phyloP scores from a whole-genome alignment of 2,888 invertebrate species.

The Pristionchus entomophagus region DNA sequence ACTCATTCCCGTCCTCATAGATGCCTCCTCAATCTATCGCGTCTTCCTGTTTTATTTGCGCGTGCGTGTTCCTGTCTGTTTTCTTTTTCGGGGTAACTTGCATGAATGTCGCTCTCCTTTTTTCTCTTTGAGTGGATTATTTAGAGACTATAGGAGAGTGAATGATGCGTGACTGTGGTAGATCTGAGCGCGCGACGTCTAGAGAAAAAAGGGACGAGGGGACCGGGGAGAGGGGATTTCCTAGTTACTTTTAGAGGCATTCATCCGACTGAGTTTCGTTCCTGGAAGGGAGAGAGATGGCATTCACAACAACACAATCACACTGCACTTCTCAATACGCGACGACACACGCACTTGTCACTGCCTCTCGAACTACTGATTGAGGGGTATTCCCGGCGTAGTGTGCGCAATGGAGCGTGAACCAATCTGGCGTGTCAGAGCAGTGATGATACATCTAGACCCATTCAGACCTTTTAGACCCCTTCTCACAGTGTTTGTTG shows the following conservation, averaged over 20 bases:
- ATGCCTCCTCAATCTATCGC: neutral
- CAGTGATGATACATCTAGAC: constrained; percentile 13
- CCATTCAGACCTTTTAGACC: too few relatives aligned
- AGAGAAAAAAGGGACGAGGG: neutral
- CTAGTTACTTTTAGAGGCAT: too few relatives aligned
- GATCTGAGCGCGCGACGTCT: constrained; percentile 29
- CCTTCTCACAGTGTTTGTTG: neutral
- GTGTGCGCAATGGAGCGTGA: constrained; percentile 5
- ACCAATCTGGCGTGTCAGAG: neutral
- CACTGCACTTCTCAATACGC: neutral
- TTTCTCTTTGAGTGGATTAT: neutral
- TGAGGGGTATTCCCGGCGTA: neutral
- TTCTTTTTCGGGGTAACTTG: neutral
- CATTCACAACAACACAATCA: neutral
- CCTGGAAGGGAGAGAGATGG: constrained; percentile 12
- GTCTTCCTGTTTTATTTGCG: neutral
- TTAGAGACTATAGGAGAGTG: constrained; percentile 29
- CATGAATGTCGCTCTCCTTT: neutral
- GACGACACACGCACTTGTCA: neutral
- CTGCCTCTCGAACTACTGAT: constrained; percentile 43
- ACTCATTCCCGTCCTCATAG: constrained; percentile 13
- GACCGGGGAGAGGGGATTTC: neutral
- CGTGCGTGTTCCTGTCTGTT: neutral
- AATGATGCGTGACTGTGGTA: constrained; percentile 37
- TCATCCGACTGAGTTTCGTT: constrained; percentile 22